Evolutionary conservation across 30 jellyfish, hydroid and myxozoan genomes (phyloP).

Genomic region (Kudoa iwatai): DNA sequence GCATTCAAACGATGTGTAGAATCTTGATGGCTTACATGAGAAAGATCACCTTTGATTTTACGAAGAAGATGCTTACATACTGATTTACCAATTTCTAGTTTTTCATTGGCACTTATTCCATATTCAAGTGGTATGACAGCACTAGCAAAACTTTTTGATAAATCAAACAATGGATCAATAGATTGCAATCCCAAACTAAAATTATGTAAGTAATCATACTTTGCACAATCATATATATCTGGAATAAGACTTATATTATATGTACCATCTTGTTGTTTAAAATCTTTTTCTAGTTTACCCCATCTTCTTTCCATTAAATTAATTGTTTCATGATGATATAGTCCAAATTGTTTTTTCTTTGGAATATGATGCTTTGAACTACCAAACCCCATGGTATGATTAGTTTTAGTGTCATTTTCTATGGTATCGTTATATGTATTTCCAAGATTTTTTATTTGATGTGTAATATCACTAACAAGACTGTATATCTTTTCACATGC

Average conservation of each 20-base stretch:
- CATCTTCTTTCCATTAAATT: slow-evolving; percentile 49
- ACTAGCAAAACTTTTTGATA: slow-evolving; percentile 29
- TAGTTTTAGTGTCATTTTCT: neutral
- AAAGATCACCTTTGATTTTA: slow-evolving; percentile 38
- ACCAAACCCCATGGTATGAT: too few species aligned
- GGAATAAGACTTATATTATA: slow-evolving; percentile 71
- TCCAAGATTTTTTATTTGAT: neutral
- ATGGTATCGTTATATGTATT: too few species aligned
- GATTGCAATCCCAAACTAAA: slow-evolving; percentile 14
- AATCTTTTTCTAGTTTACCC: slow-evolving; percentile 45
- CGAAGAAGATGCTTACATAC: slow-evolving; percentile 29
- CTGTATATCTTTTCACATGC: neutral
- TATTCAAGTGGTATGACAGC: slow-evolving; percentile 74
- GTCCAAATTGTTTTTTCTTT: too few species aligned
- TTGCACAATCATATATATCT: slow-evolving; percentile 68
- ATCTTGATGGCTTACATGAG: slow-evolving; percentile 25
- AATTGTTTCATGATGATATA: slow-evolving; percentile 3
- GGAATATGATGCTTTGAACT: neutral
- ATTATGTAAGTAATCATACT: slow-evolving; percentile 47
- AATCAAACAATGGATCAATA: slow-evolving; percentile 13
- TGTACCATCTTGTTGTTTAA: slow-evolving; percentile 19
- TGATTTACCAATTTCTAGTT: slow-evolving; percentile 19
- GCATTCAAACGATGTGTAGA: slow-evolving; percentile 24
- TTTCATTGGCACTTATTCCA: slow-evolving; percentile 34
- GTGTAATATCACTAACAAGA: neutral